Conservation (phyloP, 1,140 invertebrate species). For the Papilio machaon region DNA sequence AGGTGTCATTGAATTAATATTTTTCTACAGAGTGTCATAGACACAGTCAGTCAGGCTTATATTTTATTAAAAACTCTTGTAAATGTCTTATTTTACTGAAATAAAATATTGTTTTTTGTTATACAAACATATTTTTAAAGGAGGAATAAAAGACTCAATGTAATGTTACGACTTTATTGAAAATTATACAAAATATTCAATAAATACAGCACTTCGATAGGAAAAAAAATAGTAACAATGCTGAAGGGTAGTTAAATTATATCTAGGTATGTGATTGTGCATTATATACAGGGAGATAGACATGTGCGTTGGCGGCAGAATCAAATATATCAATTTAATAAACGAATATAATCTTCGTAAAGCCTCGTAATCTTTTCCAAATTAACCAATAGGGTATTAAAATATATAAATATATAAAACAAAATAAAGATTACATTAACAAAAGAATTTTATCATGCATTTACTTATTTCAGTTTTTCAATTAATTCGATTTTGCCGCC, state of each 20-base stretch:
- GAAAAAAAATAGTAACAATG: constrained; percentile 55
- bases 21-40: too few relatives aligned
- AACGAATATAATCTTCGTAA: not conserved
- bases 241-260: constrained; percentile 52
- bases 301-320: constrained; percentile 27
- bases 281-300: constrained; percentile 43
- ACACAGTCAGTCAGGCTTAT: too few relatives aligned
- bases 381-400: too few relatives aligned
- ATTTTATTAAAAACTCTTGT: too few relatives aligned
- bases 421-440: too few relatives aligned
- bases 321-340: not conserved
- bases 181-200: constrained; percentile 69
- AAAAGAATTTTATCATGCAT: too few relatives aligned
- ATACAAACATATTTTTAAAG: not conserved
- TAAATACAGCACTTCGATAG: constrained; percentile 64
- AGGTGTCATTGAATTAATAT: too few relatives aligned
- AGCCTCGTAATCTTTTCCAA: too few relatives aligned
- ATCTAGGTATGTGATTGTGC: constrained; percentile 43
- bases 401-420: too few relatives aligned
- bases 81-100: too few relatives aligned
- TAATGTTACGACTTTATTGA: constrained; percentile 62
- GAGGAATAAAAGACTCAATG: constrained; percentile 15
- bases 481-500: constrained; percentile 7
- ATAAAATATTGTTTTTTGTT: too few relatives aligned
- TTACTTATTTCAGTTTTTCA: too few relatives aligned